Base-by-base conservation (phyloP, 2,888 invertebrate species). In the Scaeva pyrastri region DNA sequence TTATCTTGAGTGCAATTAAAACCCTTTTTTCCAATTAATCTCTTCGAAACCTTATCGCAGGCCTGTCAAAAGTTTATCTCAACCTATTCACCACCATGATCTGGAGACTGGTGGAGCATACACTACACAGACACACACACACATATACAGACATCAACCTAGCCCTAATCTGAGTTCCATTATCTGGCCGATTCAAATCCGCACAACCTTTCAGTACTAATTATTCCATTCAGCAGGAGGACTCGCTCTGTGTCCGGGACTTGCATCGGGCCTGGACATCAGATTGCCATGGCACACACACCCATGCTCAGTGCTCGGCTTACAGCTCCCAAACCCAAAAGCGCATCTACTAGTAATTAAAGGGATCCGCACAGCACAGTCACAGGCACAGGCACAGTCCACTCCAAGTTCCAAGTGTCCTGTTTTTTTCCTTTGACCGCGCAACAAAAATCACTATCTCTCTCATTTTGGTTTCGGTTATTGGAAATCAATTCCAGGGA, bases 121-220 rank as follows among this genome's bases (percentile, higher is more conserved):
- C n/a, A n/a, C n/a, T n/a, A n/a, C n/a, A 16, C 45, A 64, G 41
- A 16, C 70, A 55, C 41, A 66, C 66, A 52, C 43, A 81, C 19
- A 56, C 5, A 2, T 2, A n/a, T n/a, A n/a, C n/a, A n/a, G n/a
- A n/a, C 23, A 14, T 7, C n/a, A 55, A 21, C 66, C 56, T 75
- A 71, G 50, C 58, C 41, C 26, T n/a, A 58, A 66, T 68, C 68
- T 52, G 55, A 71, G 36, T 50, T 52, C 76, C 70, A 74, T 66
- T 82, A 86, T 86, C 86, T 58, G 23, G 43, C 11, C 52, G 70
- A 77, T 82, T 71, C 76, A 31, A 75, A 77, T 78, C 77, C 82
- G 23, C 68, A 78, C 82, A 86, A 82, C 86, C 70, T 86, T 78
- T 86, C 82, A 86, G 82, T 82, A 78, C 86, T 86, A 86, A 86